Base-by-base conservation (phyloP, 2,888 invertebrate genomes). In the Lamproptera curius region DNA sequence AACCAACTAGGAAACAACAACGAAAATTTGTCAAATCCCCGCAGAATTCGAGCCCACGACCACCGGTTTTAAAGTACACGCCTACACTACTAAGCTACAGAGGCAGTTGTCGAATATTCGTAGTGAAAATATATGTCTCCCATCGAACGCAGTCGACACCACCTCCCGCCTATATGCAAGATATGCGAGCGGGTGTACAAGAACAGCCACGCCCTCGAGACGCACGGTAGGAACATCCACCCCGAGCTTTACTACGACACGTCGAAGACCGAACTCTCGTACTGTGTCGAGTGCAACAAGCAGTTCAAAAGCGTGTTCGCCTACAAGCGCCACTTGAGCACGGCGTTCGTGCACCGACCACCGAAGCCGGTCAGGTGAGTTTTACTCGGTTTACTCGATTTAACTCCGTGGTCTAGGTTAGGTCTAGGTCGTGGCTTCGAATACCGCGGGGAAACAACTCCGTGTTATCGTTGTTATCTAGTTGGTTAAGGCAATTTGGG, bases 251-350 rank as follows among this genome's bases (percentile, higher is more conserved):
- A 57, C 0, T 50, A 50, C 28, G 55, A 56, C 9, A 47, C 38
- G 14, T 46, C 46, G 1, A 48, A 58, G 9, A 55, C 62, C 1
- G 77, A 79, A 31, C 42, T 68, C 6, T 63, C 72, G 0, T 80
- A 79, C 49, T 82, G 83, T 36, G 80, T 82, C 0, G 83, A 82
- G 43, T 83, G 83, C 14, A 72, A 82, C 38, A 64, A 62, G 1
- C 73, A 71, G 23, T 83, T 70, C 46, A 55, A 59, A 0, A 72
- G 69, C 9, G 49, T 70, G 0, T 56, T 59, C 26, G 66, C 69
- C 9, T 82, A 76, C 45, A 63, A 59, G 26, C 56, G 62, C 0
- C 83, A 82, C 46, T 49, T 83, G 1, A 58, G 61, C 1, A 67
- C 66, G 0, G 68, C 77, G 0, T 61, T 57, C 0, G 62, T 57